Base-by-base conservation (phyloP, 1,140 invertebrate genomes). In the Rhizoglyphus robini region DNA sequence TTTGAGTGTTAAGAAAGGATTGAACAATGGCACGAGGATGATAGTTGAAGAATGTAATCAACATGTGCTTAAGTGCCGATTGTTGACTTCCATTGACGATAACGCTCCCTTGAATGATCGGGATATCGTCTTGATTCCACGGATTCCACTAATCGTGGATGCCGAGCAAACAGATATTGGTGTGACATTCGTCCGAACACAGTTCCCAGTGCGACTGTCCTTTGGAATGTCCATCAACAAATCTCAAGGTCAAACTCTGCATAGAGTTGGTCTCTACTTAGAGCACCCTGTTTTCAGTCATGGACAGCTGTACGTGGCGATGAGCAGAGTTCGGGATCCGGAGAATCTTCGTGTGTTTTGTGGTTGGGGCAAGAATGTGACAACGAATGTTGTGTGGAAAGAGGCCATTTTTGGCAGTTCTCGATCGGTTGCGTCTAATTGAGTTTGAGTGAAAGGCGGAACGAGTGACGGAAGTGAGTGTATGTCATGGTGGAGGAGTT, bases 221-320 rank as follows among this genome's bases (percentile, higher is more conserved):
- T 82, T 81, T 72, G 74, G 76, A 23, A 77, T 81, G 73, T 75
- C 76, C 25, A 79, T 79, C 51, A 81, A 79, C 69, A 80, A 82
- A 71, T 75, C 76, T 70, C 75, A 78, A 70, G 72, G 78, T 32
- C 76, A 79, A 63, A 74, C 78, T 70, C 67, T 75, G 54, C 23
- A 71, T 67, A 64, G 68, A 65, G 67, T 71, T 65, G 76, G 69
- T 68, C 72, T 73, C 71, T 73, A 73, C 68, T 73, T 68, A 20
- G 69, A 38, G 71, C 29, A 62, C 13, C 69, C 68, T 15, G 70
- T 72, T 18, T n/a, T n/a, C n/a, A n/a, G n/a, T n/a, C n/a, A n/a
- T n/a, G n/a, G n/a, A n/a, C n/a, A n/a, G n/a, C n/a, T 76, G 1
- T 78, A 78, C 65, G 74, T 79, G 58, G 75, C 74, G 4, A 54